Conservation (phyloP, 1,140 invertebrate species). For the Diorhabda sublineata region DNA sequence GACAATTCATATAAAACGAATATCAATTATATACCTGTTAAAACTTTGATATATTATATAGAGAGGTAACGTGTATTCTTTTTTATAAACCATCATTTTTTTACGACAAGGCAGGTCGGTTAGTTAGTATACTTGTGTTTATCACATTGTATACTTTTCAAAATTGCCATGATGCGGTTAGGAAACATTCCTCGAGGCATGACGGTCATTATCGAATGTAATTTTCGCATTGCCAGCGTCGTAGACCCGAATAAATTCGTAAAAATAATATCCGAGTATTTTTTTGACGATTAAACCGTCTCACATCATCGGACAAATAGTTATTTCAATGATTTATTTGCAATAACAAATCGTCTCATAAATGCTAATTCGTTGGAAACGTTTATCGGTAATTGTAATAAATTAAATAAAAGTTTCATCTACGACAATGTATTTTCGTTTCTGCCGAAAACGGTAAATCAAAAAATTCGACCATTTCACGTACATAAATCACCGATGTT, state of each 20-base stretch:
- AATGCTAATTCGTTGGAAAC: no score
- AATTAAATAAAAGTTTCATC: not conserved
- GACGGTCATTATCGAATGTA: conserved; percentile 8
- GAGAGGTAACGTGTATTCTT: no score
- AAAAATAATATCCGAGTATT: no score
- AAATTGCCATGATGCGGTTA: conserved; percentile 5
- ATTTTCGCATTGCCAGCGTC: not conserved
- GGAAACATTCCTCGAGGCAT: conserved; percentile 6
- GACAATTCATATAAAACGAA: no score
- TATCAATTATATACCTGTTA: no score
- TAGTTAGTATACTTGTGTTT: conserved; percentile 8
- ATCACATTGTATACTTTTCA: conserved; percentile 13
- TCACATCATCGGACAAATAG: no score
- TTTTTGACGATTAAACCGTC: no score
- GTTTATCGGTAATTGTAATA: no score
- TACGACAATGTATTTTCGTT: conserved; percentile 2
- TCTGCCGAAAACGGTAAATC: conserved; percentile 5
- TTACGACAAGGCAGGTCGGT: conserved; percentile 11
- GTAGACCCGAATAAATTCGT: not conserved
- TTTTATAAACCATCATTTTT: conserved; percentile 3
- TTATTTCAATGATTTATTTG: no score
- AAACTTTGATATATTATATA: no score
- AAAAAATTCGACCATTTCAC: not conserved
- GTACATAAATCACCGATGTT: conserved; percentile 10
- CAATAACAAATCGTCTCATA: no score